phyloP scores from a whole-genome alignment of 2,888 invertebrate genomes.

The Phengaris arion region DNA sequence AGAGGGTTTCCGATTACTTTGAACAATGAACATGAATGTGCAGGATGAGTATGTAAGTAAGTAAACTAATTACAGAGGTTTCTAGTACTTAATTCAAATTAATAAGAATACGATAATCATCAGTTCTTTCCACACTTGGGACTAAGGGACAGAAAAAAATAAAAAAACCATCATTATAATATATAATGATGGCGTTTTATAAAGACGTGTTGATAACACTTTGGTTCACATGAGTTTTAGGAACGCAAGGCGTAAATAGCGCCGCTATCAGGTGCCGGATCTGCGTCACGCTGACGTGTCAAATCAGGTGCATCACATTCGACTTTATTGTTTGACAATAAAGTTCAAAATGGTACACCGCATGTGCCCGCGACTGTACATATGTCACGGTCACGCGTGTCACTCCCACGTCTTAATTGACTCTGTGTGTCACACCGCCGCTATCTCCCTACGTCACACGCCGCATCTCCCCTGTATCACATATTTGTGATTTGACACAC shows the following conservation, averaged over 20 bases:
- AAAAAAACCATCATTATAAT: too few species aligned
- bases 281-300: conserved; percentile 60
- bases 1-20: too few species aligned
- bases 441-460: conserved; percentile 45
- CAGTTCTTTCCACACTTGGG: conserved; percentile 10
- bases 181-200: conserved; percentile 2
- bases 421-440: conserved; percentile 64
- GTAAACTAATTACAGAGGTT: neutral
- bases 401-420: conserved; percentile 80
- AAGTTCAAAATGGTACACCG: conserved; percentile 23
- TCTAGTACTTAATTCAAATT: neutral
- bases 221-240: conserved; percentile 51
- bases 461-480: conserved; percentile 49
- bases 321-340: neutral
- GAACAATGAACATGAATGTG: neutral
- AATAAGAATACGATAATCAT: neutral
- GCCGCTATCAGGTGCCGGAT: conserved; percentile 26
- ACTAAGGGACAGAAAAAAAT: neutral
- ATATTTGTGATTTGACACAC: conserved; percentile 45
- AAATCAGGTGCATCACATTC: conserved; percentile 30
- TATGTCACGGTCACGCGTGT: conserved; percentile 75
- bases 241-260: conserved; percentile 64
- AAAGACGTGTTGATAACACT: conserved; percentile 19
- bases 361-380: conserved; percentile 37
- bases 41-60: neutral